These are phyloP conservation scores for Triops cancriformis DNA, from an alignment of 1,140 invertebrate species.

Conservation along the genomic window DNA sequence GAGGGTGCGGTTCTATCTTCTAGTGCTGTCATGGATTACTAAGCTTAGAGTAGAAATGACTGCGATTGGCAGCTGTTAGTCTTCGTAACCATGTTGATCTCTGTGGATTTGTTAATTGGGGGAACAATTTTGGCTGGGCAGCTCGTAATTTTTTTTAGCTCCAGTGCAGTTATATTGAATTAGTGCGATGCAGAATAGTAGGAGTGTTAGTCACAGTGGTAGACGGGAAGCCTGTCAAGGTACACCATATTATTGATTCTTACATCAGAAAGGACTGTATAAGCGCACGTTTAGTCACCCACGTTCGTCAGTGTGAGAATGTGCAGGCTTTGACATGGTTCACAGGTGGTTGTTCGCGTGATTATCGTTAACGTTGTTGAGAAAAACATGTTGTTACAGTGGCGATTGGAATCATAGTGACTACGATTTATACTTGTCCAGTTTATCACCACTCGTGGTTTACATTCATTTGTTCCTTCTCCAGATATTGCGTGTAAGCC, in stretches of 20 bases:
- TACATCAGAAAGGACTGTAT: neutral
- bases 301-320: neutral
- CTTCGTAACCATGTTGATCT: too few relatives aligned
- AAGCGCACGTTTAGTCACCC: neutral
- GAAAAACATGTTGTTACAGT: neutral
- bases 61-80: too few relatives aligned
- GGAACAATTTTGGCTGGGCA: too few relatives aligned
- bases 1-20: neutral
- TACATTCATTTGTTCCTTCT: too few relatives aligned
- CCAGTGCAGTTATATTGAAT: too few relatives aligned
- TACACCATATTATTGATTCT: slow-evolving; percentile 1
- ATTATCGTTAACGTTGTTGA: neutral
- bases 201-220: neutral
- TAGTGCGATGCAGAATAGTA: neutral
- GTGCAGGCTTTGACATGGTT: neutral
- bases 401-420: too few relatives aligned
- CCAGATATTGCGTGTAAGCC: neutral
- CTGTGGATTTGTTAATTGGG: too few relatives aligned
- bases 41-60: too few relatives aligned
- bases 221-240: neutral
- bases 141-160: too few relatives aligned
- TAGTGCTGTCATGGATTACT: too few relatives aligned
- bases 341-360: neutral
- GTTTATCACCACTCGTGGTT: too few relatives aligned
- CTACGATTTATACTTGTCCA: too few relatives aligned